Base-by-base conservation (phyloP, 2,888 invertebrate genomes). In the Amphipyra tragopoginis region DNA sequence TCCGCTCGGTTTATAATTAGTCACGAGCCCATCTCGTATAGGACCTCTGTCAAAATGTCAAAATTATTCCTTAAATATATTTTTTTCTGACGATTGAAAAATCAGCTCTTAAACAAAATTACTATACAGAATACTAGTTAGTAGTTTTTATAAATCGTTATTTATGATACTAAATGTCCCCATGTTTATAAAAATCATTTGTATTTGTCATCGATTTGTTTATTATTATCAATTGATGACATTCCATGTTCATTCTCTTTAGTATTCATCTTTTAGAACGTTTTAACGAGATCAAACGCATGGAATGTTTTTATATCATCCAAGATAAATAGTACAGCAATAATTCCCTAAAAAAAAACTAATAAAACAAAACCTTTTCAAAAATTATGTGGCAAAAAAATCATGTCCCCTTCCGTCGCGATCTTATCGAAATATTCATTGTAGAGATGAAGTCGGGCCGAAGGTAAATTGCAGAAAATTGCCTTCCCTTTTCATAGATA, bases 391-490 rank as follows among this genome's bases (percentile, higher is more conserved):
- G 11, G 36, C 10, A 49, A 59, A 65, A 70, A 73, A 75, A 59
- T 56, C 56, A 49, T 39, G 36, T 36, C 50, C 13, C 53, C 26
- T 62, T 38, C 49, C 42, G 58, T 49, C 62, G 48, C 40, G 65
- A 66, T 61, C 53, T 52, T 66, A 74, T 62, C 60, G 58, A 55
- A 80, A 77, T 76, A 80, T 79, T 80, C 77, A 65, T 70, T 76
- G 73, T 78, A 80, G 75, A 82, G 77, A 76, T 81, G 70, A 79
- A 80, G 60, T 70, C 60, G 65, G 73, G 70, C 72, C 75, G 75
- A 80, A 81, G 80, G 79, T 80, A 87, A 89, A 86, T 87, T 85
- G 83, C 77, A 86, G 86, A 86, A 88, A 90, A 90, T 89, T 86
- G 85, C 77, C 75, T 75, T 77, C 72, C 77, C 79, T 77, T 81